phyloP scores from a whole-genome alignment of 2,113 vertebrate species.

The Centropristis striata region DNA sequence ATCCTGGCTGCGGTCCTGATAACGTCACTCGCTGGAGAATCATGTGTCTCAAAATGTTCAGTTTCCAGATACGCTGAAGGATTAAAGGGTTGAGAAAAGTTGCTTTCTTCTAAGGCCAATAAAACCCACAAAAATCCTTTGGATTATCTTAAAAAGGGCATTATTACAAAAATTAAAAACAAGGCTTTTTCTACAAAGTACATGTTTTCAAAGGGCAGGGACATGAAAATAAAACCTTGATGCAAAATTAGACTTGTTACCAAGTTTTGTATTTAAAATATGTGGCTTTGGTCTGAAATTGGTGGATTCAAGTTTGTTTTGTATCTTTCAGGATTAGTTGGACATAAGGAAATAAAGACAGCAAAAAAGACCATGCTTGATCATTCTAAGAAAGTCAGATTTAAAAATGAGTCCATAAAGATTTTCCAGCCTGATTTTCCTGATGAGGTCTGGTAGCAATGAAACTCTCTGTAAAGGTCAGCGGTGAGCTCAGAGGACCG shows the following conservation, averaged over 20 bases:
- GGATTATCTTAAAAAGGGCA: conserved; percentile 5
- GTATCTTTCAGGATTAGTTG: not conserved
- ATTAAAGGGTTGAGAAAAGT: conserved; percentile 5
- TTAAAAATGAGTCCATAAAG: not conserved
- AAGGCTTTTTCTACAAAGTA: not conserved
- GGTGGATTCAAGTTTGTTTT: not conserved
- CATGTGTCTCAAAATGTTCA: not conserved
- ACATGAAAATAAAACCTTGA: not conserved
- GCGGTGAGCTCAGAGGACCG: conserved; percentile 29
- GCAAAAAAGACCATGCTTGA: not conserved
- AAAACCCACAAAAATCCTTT: conserved; percentile 2
- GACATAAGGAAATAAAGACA: not conserved
- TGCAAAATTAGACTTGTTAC: not conserved
- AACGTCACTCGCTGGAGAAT: conserved; percentile 1
- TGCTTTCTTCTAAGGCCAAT: conserved; percentile 3
- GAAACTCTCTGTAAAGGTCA: conserved; percentile 71
- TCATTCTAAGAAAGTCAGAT: not conserved
- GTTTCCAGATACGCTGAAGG: not conserved
- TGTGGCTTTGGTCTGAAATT: not conserved
- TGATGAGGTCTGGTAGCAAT: conserved; percentile 65
- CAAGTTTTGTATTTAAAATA: too few species aligned
- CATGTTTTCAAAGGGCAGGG: not conserved
- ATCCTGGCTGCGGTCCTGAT: not conserved
- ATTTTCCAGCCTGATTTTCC: conserved; percentile 25
- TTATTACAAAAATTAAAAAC: not conserved